phyloP scores from a whole-genome alignment of 2,888 invertebrate species.

The Rhorus exstirpatorius region DNA sequence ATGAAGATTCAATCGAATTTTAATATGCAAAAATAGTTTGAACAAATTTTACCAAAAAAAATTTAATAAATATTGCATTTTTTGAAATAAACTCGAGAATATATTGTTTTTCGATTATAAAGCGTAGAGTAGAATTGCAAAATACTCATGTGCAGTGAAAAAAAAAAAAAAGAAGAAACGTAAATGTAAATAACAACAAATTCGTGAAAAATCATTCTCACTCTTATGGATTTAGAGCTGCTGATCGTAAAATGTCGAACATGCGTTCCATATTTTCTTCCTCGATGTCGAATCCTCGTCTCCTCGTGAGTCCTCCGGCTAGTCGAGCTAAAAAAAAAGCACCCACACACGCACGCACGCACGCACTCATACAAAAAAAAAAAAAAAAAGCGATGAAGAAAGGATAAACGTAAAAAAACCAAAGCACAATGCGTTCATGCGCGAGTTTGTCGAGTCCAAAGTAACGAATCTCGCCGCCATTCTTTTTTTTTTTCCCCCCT shows the following conservation, averaged over 20 bases:
- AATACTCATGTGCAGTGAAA: background rate
- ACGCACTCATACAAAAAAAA: slow-evolving; percentile 1
- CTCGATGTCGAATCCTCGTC: slow-evolving; percentile 17
- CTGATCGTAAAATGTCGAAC: slow-evolving; percentile 45
- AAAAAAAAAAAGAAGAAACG: background rate
- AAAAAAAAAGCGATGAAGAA: slow-evolving; percentile 17
- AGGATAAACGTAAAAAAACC: slow-evolving; percentile 7
- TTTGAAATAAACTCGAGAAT: background rate
- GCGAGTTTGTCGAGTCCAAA: slow-evolving; percentile 41
- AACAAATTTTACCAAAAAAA: no score
- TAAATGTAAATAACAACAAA: slow-evolving; percentile 1
- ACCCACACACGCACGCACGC: background rate
- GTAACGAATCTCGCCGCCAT: slow-evolving; percentile 5
- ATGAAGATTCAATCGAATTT: no score
- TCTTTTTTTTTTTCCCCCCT: no score
- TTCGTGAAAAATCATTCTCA: slow-evolving; percentile 29
- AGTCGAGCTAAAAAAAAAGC: slow-evolving; percentile 2
- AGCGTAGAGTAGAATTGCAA: background rate
- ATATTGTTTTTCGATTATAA: slow-evolving; percentile 10
- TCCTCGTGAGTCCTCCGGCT: slow-evolving; percentile 2
- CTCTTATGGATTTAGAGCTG: slow-evolving; percentile 57
- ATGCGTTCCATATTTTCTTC: slow-evolving; percentile 42
- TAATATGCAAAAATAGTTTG: no score
- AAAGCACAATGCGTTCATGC: slow-evolving; percentile 57
- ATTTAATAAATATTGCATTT: no score